Conservation (phyloP, 2,113 vertebrate genomes). For the Ancistrus triradiatus region DNA sequence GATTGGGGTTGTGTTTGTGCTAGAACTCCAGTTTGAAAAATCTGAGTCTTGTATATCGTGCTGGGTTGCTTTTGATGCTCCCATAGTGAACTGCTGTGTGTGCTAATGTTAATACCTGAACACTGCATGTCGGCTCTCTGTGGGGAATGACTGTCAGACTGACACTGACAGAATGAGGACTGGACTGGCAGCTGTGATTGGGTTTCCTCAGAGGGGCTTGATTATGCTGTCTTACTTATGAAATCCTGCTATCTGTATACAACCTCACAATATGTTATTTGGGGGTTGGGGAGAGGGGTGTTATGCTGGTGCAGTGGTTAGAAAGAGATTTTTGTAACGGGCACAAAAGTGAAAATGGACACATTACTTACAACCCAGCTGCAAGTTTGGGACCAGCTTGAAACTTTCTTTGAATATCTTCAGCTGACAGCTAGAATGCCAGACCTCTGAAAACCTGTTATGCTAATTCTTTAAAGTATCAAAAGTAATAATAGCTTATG, state of each 20-base stretch:
- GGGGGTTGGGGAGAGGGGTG: too few relatives aligned
- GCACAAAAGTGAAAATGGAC: too few relatives aligned
- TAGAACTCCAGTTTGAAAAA: conserved; percentile 1
- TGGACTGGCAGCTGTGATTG: neutral
- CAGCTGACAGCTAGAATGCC: too few relatives aligned
- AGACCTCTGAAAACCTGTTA: too few relatives aligned
- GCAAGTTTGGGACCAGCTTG: too few relatives aligned
- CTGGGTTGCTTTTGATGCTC: conserved; percentile 13
- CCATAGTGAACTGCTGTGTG: conserved; percentile 13
- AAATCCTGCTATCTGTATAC: neutral
- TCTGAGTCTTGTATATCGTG: neutral
- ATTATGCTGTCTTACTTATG: neutral
- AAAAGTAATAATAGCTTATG: too few relatives aligned
- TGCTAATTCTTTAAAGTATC: too few relatives aligned
- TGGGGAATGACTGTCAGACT: neutral
- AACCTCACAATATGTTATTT: too few relatives aligned
- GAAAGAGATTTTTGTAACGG: too few relatives aligned
- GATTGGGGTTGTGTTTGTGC: neutral
- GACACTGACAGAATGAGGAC: conserved; percentile 4
- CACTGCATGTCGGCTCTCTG: neutral
- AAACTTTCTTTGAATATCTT: too few relatives aligned
- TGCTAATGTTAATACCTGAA: conserved; percentile 17
- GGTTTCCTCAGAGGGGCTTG: neutral
- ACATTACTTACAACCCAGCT: too few relatives aligned
- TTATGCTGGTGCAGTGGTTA: too few relatives aligned